Percentiles rank a stretch among this genome's conserved stretches.
These are phyloP conservation scores for Spilogale gracilis DNA, from an alignment of 2,113 vertebrate genomes.

Conservation along the genomic window DNA sequence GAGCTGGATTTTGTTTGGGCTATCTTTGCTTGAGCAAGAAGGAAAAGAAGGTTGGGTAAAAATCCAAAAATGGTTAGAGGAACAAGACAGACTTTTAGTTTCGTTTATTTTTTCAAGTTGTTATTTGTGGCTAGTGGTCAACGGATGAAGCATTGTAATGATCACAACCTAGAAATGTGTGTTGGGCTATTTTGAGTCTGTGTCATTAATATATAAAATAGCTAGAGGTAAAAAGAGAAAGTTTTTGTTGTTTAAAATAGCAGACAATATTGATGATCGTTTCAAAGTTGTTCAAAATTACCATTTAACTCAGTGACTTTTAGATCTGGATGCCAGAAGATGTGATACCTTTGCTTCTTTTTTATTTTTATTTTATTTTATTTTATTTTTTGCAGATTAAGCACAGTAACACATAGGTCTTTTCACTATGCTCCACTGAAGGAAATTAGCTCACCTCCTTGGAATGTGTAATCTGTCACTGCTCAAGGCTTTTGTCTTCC, in stretches of 20 bases:
- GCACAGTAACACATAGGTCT: background rate
- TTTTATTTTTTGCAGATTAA: background rate
- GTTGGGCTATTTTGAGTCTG: conserved; percentile 14
- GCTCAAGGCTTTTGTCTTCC: conserved; percentile 57
- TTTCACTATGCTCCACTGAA: background rate
- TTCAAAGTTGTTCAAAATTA: conserved; percentile 4
- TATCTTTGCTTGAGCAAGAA: background rate
- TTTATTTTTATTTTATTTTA: background rate
- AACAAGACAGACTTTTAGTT: background rate
- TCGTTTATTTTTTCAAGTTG: conserved; percentile 44
- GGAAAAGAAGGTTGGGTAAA: background rate
- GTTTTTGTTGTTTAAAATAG: conserved; percentile 15
- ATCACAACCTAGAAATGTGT: conserved; percentile 60
- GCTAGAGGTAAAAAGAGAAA: background rate
- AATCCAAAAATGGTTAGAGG: background rate
- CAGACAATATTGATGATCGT: background rate
- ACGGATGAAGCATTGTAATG: conserved; percentile 52
- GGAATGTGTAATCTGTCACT: conserved; percentile 54
- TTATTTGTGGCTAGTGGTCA: background rate
- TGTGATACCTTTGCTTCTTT: background rate
- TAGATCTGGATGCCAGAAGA: background rate
- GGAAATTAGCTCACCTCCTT: conserved; percentile 53
- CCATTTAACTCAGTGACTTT: background rate
- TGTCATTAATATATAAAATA: conserved; percentile 53
- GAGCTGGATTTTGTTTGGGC: background rate